These are phyloP conservation scores for Triplophysa siluroides DNA, from an alignment of 2,113 vertebrate genomes.

Conservation along the genomic window DNA sequence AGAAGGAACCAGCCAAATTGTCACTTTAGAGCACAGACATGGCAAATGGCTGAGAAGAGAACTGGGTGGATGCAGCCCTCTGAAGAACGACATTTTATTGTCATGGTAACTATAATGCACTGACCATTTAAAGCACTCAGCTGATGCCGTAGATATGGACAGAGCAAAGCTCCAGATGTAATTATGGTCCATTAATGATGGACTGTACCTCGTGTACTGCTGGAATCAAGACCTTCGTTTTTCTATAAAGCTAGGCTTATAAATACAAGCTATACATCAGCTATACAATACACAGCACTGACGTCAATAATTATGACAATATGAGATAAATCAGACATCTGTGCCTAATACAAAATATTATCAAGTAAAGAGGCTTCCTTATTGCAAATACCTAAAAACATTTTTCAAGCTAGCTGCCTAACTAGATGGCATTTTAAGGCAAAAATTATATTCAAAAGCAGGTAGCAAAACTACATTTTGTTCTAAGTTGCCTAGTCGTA, in stretches of 20 bases:
- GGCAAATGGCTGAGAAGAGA: slow-evolving; percentile 1
- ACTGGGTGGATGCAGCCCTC: not conserved
- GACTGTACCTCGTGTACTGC: not conserved
- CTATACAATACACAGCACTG: not conserved
- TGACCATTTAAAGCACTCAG: not conserved
- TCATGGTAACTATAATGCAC: slow-evolving; percentile 12
- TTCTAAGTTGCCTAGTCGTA: not conserved
- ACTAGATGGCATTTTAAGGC: not conserved
- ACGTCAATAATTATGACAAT: not conserved
- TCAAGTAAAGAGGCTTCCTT: not conserved
- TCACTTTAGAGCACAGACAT: not conserved
- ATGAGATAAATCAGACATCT: not conserved
- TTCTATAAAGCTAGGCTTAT: not conserved
- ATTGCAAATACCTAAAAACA: not conserved
- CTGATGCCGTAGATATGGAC: not conserved
- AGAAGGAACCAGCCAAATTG: slow-evolving; percentile 16
- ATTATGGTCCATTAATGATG: slow-evolving; percentile 13
- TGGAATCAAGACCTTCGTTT: not conserved
- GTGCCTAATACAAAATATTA: not conserved
- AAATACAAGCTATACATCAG: too few species aligned
- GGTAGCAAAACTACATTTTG: not conserved
- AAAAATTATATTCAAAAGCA: not conserved
- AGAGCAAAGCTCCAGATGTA: slow-evolving; percentile 25
- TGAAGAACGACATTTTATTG: slow-evolving; percentile 3
- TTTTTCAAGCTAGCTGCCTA: not conserved